Conservation (phyloP, 2,113 vertebrate genomes). For the Salvelinus alpinus region DNA sequence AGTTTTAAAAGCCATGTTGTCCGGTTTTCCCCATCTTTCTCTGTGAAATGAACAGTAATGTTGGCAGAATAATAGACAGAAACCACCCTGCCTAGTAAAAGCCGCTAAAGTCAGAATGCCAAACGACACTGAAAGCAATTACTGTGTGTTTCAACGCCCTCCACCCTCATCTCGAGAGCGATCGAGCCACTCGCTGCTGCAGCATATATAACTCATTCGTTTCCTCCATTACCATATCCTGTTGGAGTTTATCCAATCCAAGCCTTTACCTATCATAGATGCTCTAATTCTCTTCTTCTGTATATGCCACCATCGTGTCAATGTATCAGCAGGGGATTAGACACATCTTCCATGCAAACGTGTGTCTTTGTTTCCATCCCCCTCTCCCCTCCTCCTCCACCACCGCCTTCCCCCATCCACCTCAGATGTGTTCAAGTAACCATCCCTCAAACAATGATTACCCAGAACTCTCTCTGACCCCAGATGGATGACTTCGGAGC, state of each 20-base stretch:
- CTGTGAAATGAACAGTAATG: conserved; percentile 45
- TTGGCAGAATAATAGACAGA: conserved; percentile 57
- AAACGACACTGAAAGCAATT: conserved; percentile 72
- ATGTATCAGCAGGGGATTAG: conserved; percentile 39
- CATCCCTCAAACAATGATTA: conserved; percentile 21
- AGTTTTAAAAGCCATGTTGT: conserved; percentile 11
- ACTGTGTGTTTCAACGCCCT: conserved; percentile 68
- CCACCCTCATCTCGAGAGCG: conserved; percentile 60
- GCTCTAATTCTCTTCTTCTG: conserved; percentile 31
- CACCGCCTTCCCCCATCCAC: not conserved
- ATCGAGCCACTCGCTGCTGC: conserved; percentile 32
- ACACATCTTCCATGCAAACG: conserved; percentile 12
- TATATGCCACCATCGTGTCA: conserved; percentile 33
- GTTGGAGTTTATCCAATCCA: conserved; percentile 40
- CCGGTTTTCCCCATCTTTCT: conserved; percentile 14
- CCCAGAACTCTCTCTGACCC: conserved; percentile 39
- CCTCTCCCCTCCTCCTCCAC: conserved; percentile 1
- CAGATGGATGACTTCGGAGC: conserved; percentile 8
- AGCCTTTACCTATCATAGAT: conserved; percentile 43
- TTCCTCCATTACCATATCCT: conserved; percentile 66
- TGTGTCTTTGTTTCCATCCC: conserved; percentile 33
- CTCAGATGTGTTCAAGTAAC: conserved; percentile 13
- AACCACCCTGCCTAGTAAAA: conserved; percentile 61
- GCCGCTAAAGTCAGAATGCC: conserved; percentile 61
- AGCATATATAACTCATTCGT: conserved; percentile 61